Conservation (phyloP, 2,888 invertebrate genomes). For the Aethes cnicana region DNA sequence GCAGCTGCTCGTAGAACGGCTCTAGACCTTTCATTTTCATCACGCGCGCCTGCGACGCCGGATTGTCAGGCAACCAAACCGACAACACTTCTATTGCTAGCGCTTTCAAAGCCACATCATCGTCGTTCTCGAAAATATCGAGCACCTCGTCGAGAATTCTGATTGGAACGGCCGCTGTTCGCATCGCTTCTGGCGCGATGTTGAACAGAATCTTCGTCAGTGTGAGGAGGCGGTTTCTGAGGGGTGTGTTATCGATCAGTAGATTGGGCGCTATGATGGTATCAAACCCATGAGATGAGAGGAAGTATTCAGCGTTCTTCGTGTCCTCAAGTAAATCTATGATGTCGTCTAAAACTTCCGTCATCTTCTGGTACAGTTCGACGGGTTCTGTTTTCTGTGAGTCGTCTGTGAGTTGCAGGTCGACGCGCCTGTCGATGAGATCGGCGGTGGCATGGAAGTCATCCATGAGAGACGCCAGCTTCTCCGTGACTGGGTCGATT, state of each 20-base stretch:
- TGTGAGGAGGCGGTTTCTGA: constrained; percentile 48
- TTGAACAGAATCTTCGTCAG: constrained; percentile 54
- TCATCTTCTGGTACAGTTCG: constrained; percentile 43
- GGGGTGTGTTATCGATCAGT: constrained; percentile 37
- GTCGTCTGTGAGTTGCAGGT: constrained; percentile 32
- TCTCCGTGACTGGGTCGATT: constrained; percentile 6
- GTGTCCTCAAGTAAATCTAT: constrained; percentile 43
- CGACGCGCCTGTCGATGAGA: constrained; percentile 35
- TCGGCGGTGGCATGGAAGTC: constrained; percentile 41
- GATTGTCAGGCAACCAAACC: constrained; percentile 63
- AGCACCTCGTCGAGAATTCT: constrained; percentile 55
- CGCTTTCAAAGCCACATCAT: constrained; percentile 53
- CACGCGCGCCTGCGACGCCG: constrained; percentile 58
- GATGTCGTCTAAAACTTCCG: constrained; percentile 43
- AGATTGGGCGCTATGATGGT: constrained; percentile 50
- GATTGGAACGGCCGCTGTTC: constrained; percentile 48
- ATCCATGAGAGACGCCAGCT: constrained; percentile 40
- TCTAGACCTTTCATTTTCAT: constrained; percentile 65
- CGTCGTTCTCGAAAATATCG: constrained; percentile 58
- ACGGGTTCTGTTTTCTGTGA: constrained; percentile 41
- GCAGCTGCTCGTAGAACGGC: constrained; percentile 61
- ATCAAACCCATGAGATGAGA: constrained; percentile 56
- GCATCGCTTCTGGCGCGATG: constrained; percentile 48
- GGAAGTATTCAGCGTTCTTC: constrained; percentile 49
- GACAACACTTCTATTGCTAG: constrained; percentile 55